Evolutionary conservation across 2,113 vertebrate species (phyloP), one percentile per base, ranked within the genome.

Genomic region (Mesoclemmys tuberculata): DNA sequence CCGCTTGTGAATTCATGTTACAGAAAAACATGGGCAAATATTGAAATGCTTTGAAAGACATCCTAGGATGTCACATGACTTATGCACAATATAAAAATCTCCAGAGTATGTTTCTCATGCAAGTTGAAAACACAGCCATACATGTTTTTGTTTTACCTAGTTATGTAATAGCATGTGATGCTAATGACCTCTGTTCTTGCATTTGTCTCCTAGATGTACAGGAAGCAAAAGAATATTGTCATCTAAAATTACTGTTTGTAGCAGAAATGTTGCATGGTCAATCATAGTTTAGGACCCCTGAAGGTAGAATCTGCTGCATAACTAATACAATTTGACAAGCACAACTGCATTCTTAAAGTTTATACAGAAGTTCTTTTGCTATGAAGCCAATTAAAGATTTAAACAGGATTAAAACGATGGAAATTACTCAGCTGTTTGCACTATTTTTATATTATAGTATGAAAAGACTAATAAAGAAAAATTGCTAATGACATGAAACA

Each of bases 191-290:
- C 93, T 93, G 83, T 81, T 98, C 89, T 51, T 96, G 80, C 90
- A 97, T 93, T 95, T 98, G 77, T 93, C 95, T 98, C 64, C 16
- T 87, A 94, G 89, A 96, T 87, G 95, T 52, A 94, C 82, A 94
- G 81, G 94, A 97, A 95, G 85, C 93, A 92, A 95, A 94, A 90
- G 92, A 97, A 97, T 97, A 84, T 96, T 98, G 98, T 98, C 98
- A 98, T 94, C 89, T 95, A 95, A 93, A 98, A 98, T 99, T 97
- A 98, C 56, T 96, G 88, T 97, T 97, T 93, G 85, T 93, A 97
- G 90, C 56, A 97, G 85, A 96, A 96, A 85, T 95, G 81, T 96
- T 97, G 97, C 95, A 96, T 92, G 97, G 95, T 97, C 97, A 97
- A 96, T 98, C 93, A 92, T 92, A 96, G 92, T 98, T 96, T 97